Percentiles rank a stretch among this genome's conserved stretches.
These are phyloP conservation scores for Listrodromus nycthemerus DNA, from an alignment of 2,888 invertebrate species.

Conservation along the genomic window DNA sequence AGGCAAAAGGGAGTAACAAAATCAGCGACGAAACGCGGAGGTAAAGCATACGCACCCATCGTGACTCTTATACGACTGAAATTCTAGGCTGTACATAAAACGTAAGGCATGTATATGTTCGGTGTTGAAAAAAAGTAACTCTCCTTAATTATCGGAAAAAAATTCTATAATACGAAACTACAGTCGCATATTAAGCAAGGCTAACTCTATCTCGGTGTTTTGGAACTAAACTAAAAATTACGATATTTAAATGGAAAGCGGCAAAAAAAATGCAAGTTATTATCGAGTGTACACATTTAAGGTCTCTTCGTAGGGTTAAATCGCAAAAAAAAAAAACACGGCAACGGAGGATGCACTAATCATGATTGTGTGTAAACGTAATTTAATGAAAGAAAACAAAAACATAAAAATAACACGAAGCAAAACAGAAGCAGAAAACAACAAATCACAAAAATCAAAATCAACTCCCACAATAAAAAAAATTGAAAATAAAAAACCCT, in stretches of 20 bases:
- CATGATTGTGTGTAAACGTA: slow-evolving; percentile 82
- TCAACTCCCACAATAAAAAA: slow-evolving; percentile 11
- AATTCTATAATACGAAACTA: slow-evolving; percentile 74
- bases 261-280: slow-evolving; percentile 76
- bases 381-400: slow-evolving; percentile 66
- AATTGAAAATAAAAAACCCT: slow-evolving; percentile 2
- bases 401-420: slow-evolving; percentile 56
- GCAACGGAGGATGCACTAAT: slow-evolving; percentile 77
- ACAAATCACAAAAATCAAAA: slow-evolving; percentile 34
- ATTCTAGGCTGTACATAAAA: slow-evolving; percentile 84
- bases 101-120: slow-evolving; percentile 84
- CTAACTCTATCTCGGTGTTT: slow-evolving; percentile 84
- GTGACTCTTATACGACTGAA: slow-evolving; percentile 82
- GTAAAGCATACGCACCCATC: slow-evolving; percentile 72
- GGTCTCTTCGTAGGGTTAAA: slow-evolving; percentile 81
- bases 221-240: slow-evolving; percentile 83
- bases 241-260: slow-evolving; percentile 78
- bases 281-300: slow-evolving; percentile 80
- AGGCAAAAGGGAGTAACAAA: slow-evolving; percentile 56
- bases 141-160: slow-evolving; percentile 79
- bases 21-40: slow-evolving; percentile 38
- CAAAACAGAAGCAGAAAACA: slow-evolving; percentile 41
- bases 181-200: slow-evolving; percentile 79
- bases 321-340: slow-evolving; percentile 70
- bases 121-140: slow-evolving; percentile 81